Evolutionary conservation across 30 jellyfish, hydroid and myxozoan species (phyloP).

Genomic region (Calvadosia cruxmelitensis): DNA sequence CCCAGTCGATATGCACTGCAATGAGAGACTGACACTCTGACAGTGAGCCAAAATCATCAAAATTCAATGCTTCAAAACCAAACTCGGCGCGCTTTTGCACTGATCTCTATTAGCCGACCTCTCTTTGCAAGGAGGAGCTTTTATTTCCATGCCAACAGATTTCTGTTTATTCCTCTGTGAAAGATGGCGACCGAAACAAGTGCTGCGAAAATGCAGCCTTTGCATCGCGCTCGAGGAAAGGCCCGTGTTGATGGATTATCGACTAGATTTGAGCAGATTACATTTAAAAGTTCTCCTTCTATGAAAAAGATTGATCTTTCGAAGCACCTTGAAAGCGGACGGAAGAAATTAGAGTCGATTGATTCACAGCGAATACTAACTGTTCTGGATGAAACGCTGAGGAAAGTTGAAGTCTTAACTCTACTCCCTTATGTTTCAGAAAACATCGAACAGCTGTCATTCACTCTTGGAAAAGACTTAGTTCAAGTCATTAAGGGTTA

Average conservation of each 20-base stretch:
- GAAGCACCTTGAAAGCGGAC: constrained; percentile 35
- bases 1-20: too few species aligned
- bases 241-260: neutral
- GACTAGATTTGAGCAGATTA: neutral
- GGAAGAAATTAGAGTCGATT: constrained; percentile 60
- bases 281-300: neutral
- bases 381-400: constrained; percentile 58
- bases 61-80: neutral
- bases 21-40: too few species aligned
- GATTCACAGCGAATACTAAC: constrained; percentile 69
- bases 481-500: constrained; percentile 29
- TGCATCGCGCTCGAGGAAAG: too few species aligned
- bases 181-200: constrained; percentile 4
- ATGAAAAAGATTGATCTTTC: neutral
- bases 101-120: too few species aligned
- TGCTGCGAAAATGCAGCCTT: too few species aligned
- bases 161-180: neutral
- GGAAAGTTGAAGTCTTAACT: constrained; percentile 63
- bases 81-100: neutral
- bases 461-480: constrained; percentile 47
- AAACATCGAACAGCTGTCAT: constrained; percentile 50
- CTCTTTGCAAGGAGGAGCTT: too few species aligned
- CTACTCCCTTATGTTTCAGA: constrained; percentile 67
- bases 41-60: neutral
- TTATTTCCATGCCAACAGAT: neutral